Percentiles rank a stretch among this genome's conserved stretches.
phyloP scores from a whole-genome alignment of 2,797 vertebrate species.

The Odontamblyopus rebecca region DNA sequence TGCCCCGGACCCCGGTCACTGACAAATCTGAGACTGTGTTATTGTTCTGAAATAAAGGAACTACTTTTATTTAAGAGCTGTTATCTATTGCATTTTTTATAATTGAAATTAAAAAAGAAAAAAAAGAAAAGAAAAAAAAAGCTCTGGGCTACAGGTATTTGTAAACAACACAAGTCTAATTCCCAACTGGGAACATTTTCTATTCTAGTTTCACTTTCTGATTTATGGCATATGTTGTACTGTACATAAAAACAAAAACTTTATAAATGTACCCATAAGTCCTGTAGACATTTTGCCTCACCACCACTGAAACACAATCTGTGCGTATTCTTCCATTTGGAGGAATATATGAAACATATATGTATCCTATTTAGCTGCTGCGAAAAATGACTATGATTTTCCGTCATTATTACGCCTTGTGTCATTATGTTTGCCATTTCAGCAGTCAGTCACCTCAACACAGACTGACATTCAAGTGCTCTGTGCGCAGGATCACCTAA shows the following conservation, averaged over 20 bases:
- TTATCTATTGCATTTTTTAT: neutral
- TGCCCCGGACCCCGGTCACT: conserved; percentile 29
- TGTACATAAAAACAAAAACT: conserved; percentile 2
- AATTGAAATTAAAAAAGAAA: neutral
- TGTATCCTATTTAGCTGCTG: conserved; percentile 15
- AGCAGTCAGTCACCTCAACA: conserved; percentile 55
- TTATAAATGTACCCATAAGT: neutral
- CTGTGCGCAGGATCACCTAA: conserved; percentile 44
- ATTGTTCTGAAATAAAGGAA: neutral
- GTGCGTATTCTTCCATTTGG: neutral
- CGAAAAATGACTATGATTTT: conserved; percentile 34
- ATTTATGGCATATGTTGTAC: neutral
- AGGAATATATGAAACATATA: conserved; percentile 10
- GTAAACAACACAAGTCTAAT: conserved; percentile 1
- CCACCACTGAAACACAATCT: neutral
- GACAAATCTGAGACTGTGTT: neutral
- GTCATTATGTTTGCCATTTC: conserved; percentile 54
- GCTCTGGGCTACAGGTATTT: neutral
- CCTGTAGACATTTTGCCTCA: neutral
- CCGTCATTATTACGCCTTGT: conserved; percentile 37
- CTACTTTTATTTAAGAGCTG: neutral
- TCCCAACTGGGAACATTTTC: neutral
- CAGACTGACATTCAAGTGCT: conserved; percentile 57
- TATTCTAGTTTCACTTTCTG: neutral
- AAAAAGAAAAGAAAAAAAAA: no score